Conservation (phyloP, 1,140 invertebrate species). For the Conus betulinus region DNA sequence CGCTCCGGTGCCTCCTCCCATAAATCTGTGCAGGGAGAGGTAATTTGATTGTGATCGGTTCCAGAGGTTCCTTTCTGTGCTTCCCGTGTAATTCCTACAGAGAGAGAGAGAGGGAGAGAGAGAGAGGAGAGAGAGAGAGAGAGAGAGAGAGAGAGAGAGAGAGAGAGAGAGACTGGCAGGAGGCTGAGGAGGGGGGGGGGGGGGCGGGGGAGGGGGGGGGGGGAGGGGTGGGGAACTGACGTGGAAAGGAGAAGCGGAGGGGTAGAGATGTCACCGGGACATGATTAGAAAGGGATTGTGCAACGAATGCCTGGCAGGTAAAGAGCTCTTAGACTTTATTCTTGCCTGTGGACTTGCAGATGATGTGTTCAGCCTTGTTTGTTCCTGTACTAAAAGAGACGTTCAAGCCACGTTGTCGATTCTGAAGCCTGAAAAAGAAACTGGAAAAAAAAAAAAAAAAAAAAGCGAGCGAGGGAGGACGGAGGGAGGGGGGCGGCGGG, state of each 20-base stretch:
- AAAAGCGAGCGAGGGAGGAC: constrained; percentile 15
- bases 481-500: constrained; percentile 7
- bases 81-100: no score
- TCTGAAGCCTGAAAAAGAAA: neutral
- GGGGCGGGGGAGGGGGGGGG: neutral
- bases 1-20: no score
- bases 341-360: no score
- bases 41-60: no score
- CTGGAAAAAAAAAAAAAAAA: constrained; percentile 8
- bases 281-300: constrained; percentile 9
- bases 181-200: neutral
- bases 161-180: neutral
- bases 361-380: no score
- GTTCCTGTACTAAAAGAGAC: neutral
- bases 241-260: neutral
- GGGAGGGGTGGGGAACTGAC: no score
- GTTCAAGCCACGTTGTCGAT: no score
- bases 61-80: no score
- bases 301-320: neutral
- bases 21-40: no score
- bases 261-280: neutral
- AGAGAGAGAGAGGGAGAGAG: no score
- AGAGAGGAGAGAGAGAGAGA: neutral
- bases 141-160: constrained; percentile 8
- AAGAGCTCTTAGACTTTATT: neutral